Percentiles rank a stretch among this genome's conserved stretches.
Conservation (phyloP, 2,797 vertebrate species). For the Pseudochirops cupreus region DNA sequence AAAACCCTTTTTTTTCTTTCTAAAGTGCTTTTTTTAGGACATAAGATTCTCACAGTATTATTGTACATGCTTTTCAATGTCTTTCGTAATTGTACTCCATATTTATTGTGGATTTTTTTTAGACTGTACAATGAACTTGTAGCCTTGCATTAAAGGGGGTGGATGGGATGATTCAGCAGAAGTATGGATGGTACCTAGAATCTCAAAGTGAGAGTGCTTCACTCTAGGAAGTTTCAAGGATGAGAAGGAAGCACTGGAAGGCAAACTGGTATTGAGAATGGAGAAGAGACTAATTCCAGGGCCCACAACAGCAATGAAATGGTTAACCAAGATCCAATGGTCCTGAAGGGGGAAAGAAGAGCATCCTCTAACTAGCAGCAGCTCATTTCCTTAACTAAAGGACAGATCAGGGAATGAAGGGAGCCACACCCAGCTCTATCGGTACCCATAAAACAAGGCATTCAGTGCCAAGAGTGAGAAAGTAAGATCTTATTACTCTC, state of each 20-base stretch:
- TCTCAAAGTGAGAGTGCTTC: conserved; percentile 38
- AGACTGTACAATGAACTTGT: conserved; percentile 56
- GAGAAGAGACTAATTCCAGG: conserved; percentile 25
- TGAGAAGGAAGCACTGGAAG: conserved; percentile 42
- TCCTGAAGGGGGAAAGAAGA: not conserved
- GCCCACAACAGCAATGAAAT: not conserved
- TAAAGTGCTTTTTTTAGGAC: not conserved
- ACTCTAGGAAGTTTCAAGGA: conserved; percentile 72
- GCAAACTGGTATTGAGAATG: conserved; percentile 50
- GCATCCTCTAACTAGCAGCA: not conserved
- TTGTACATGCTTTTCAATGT: not conserved
- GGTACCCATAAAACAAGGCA: not conserved
- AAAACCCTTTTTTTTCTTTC: not conserved
- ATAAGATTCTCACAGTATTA: not conserved
- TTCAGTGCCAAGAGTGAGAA: not conserved
- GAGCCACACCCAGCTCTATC: not conserved
- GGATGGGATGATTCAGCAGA: conserved; percentile 59
- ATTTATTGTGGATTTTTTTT: conserved; percentile 11
- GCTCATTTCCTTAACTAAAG: not conserved
- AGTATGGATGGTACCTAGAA: conserved; percentile 56
- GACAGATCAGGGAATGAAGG: not conserved
- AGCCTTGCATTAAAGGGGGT: conserved; percentile 1
- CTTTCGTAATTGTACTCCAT: not conserved
- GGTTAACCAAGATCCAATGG: not conserved
- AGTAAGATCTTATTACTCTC: not conserved